These are phyloP conservation scores for Sesamia nonagrioides DNA, from an alignment of 1,140 invertebrate genomes.

Conservation along the genomic window DNA sequence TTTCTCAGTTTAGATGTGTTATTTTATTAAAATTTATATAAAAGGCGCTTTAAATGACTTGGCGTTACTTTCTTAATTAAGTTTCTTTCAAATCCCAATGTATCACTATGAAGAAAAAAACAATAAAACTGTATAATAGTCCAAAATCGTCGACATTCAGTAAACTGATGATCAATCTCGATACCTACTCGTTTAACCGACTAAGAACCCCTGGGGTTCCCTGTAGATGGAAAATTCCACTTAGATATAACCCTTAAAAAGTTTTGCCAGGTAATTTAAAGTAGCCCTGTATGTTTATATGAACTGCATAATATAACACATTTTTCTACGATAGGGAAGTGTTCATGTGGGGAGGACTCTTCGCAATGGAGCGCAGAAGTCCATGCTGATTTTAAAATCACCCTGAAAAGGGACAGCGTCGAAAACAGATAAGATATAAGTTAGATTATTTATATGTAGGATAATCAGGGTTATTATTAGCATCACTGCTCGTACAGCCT, in stretches of 20 bases:
- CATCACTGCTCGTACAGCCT: background rate
- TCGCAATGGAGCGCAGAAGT: slow-evolving; percentile 9
- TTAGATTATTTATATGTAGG: slow-evolving; percentile 8
- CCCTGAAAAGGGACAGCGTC: slow-evolving; percentile 17
- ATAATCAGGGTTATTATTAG: background rate
- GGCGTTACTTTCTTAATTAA: background rate
- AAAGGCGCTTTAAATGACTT: slow-evolving; percentile 7
- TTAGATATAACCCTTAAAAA: background rate
- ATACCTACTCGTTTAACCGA: too few relatives aligned
- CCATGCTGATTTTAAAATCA: slow-evolving; percentile 5
- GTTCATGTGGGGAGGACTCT: background rate
- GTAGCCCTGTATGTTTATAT: slow-evolving; percentile 10
- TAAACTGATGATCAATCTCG: too few relatives aligned
- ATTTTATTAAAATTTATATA: slow-evolving; percentile 36
- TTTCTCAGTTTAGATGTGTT: slow-evolving; percentile 23
- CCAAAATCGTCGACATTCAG: too few relatives aligned
- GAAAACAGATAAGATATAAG: slow-evolving; percentile 9
- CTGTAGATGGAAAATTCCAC: background rate
- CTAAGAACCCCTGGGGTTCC: background rate
- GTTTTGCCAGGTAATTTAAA: slow-evolving; percentile 17
- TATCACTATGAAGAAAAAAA: background rate
- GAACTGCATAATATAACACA: slow-evolving; percentile 33
- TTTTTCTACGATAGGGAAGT: slow-evolving; percentile 21
- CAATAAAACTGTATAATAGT: too few relatives aligned
- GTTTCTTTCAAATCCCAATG: background rate